phyloP scores from a whole-genome alignment of 2,113 vertebrate species.

The Ictidomys tridecemlineatus region DNA sequence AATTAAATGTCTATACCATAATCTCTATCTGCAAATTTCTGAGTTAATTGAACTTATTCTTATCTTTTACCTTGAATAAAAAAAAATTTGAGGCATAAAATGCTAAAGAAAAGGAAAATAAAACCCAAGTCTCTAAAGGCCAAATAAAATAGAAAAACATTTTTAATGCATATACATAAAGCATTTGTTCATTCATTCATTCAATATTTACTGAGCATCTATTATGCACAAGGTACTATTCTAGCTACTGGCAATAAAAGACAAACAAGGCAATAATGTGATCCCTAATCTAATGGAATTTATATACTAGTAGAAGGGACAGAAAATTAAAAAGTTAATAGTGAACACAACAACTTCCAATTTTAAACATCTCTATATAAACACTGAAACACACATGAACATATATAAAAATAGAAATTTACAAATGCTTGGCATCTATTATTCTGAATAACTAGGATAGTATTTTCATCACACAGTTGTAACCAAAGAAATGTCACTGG shows the following conservation, averaged over 20 bases:
- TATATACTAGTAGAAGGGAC: neutral
- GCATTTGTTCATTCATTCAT: neutral
- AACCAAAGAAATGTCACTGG: neutral
- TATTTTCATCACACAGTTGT: neutral
- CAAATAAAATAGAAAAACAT: neutral
- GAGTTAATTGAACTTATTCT: slow-evolving; percentile 20
- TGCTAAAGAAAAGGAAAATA: slow-evolving; percentile 54
- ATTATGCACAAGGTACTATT: neutral
- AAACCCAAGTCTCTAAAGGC: neutral
- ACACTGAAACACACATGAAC: neutral
- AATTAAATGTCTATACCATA: slow-evolving; percentile 10
- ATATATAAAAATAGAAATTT: neutral
- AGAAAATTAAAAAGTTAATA: neutral
- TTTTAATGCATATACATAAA: neutral
- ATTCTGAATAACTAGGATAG: neutral
- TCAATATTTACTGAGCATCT: slow-evolving; percentile 22
- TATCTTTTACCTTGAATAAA: slow-evolving; percentile 34
- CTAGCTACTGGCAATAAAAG: slow-evolving; percentile 10
- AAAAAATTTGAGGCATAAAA: slow-evolving; percentile 45
- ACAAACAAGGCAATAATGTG: neutral
- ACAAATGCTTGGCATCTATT: neutral
- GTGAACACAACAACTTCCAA: neutral
- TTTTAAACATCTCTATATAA: neutral
- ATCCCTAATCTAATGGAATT: neutral
- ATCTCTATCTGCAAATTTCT: slow-evolving; percentile 47